A percentile compares a stretch with the other conserved stretches of the same genome.
Conservation (phyloP, 2,797 vertebrate species). For the Botia almorhae region DNA sequence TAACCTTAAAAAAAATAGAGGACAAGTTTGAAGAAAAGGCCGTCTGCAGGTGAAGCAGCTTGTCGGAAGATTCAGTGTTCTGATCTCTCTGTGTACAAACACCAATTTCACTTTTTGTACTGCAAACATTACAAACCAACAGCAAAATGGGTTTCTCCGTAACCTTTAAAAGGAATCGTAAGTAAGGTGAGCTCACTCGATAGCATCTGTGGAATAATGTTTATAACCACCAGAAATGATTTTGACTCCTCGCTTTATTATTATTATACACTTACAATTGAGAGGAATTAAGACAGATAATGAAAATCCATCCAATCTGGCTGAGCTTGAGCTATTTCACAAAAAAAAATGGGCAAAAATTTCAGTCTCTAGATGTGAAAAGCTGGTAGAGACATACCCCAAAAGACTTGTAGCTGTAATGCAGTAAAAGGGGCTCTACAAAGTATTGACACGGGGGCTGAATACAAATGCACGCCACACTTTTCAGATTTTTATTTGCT, state of each 20-base stretch:
- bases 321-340: too few species aligned
- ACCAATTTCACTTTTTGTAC: neutral
- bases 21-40: neutral
- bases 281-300: too few species aligned
- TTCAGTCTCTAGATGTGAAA: too few species aligned
- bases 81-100: slow-evolving; percentile 14
- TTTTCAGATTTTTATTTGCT: too few species aligned
- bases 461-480: too few species aligned
- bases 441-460: too few species aligned
- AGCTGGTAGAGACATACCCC: too few species aligned
- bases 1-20: slow-evolving; percentile 2
- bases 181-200: neutral
- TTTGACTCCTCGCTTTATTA: neutral
- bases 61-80: neutral
- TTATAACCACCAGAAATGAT: neutral
- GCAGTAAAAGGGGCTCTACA: too few species aligned
- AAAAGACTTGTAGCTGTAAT: too few species aligned
- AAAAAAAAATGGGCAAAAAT: too few species aligned
- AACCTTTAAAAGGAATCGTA: neutral
- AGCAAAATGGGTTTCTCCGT: neutral
- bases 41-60: neutral
- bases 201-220: neutral
- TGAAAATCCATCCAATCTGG: too few species aligned
- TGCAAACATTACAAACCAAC: neutral
- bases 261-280: neutral